Evolutionary conservation across 2,888 invertebrate genomes (phyloP).

Genomic region (Nematopogon swammerdamellus): DNA sequence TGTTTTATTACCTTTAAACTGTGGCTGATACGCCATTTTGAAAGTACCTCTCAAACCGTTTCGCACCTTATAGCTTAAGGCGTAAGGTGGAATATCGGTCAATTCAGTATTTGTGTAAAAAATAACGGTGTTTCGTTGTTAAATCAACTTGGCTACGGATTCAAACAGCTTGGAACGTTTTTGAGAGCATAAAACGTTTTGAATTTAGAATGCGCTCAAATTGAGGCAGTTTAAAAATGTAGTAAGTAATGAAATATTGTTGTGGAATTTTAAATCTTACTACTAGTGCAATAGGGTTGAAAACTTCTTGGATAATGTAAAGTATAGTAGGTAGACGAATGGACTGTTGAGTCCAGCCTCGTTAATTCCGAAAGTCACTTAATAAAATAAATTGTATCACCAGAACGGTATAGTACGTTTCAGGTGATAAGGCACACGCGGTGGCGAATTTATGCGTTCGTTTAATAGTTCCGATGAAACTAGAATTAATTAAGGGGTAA

Average conservation of each 20-base stretch:
- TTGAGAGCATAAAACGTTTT: not conserved
- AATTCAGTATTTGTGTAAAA: no score
- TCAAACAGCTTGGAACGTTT: no score
- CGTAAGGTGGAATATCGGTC: no score
- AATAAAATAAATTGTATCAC: not conserved
- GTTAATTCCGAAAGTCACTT: not conserved
- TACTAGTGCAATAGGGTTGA: no score
- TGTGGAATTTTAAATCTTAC: not conserved
- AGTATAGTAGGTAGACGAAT: not conserved
- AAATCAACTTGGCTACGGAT: no score
- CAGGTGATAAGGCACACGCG: not conserved
- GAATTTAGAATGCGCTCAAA: not conserved
- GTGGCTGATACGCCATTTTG: no score
- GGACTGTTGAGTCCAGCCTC: not conserved
- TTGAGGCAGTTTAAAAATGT: not conserved
- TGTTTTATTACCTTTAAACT: no score
- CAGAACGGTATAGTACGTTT: not conserved
- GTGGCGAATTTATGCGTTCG: not conserved
- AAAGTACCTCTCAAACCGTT: no score
- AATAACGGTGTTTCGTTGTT: no score
- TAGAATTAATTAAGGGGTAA: not conserved
- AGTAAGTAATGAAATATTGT: no score
- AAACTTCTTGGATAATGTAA: no score
- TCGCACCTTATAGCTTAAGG: no score
- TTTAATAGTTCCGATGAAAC: not conserved